phyloP scores from a whole-genome alignment of 2,888 invertebrate species.

The Athripsodes cinereus region DNA sequence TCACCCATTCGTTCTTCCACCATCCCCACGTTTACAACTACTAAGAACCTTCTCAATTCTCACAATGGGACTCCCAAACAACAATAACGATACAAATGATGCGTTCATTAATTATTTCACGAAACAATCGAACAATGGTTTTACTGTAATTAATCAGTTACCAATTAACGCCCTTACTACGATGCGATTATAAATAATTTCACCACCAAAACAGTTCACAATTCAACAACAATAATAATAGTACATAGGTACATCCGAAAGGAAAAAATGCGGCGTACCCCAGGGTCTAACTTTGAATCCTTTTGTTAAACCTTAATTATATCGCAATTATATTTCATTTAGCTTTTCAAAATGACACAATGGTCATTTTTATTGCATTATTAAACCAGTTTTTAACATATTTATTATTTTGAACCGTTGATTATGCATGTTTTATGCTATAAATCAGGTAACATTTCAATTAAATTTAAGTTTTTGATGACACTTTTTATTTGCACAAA shows the following conservation, averaged over 20 bases:
- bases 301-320: not conserved
- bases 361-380: not conserved
- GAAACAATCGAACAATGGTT: slow-evolving; percentile 28
- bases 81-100: slow-evolving; percentile 24
- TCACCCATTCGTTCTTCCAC: slow-evolving; percentile 16
- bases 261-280: not conserved
- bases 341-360: not conserved
- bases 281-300: not conserved
- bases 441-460: too few relatives aligned
- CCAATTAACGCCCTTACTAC: slow-evolving; percentile 15
- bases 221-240: too few relatives aligned
- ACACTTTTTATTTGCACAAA: too few relatives aligned
- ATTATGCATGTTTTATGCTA: too few relatives aligned
- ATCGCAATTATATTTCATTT: not conserved
- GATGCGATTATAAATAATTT: too few relatives aligned
- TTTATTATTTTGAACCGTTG: too few relatives aligned
- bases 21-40: not conserved
- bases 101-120: slow-evolving; percentile 28
- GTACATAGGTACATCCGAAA: not conserved
- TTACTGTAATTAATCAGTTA: slow-evolving; percentile 25
- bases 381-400: not conserved
- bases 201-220: too few relatives aligned
- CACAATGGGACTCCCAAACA: not conserved
- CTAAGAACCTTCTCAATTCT: not conserved
- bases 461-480: too few relatives aligned